These are phyloP conservation scores for Falcunculus frontatus DNA, from an alignment of 2,113 vertebrate species.

Conservation along the genomic window DNA sequence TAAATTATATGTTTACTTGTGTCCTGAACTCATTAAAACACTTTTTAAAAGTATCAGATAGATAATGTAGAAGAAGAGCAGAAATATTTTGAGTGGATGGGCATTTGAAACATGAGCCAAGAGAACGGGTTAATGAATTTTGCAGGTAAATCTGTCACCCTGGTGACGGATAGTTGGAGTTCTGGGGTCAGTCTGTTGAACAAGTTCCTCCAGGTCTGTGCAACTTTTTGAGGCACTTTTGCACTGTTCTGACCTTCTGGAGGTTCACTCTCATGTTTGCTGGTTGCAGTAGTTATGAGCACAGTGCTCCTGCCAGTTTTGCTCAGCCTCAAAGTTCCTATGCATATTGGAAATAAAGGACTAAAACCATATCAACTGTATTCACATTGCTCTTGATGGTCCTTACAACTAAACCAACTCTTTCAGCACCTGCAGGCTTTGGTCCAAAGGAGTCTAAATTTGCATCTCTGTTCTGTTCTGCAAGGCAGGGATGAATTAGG, in stretches of 20 bases:
- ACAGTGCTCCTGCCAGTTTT: not conserved
- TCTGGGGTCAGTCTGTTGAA: not conserved
- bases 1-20: not conserved
- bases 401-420: not conserved
- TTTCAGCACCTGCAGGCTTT: not conserved
- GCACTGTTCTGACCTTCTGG: not conserved
- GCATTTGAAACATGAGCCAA: not conserved
- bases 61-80: not conserved
- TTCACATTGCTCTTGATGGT: not conserved
- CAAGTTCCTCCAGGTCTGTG: not conserved
- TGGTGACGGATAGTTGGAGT: not conserved
- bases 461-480: not conserved
- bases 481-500: not conserved
- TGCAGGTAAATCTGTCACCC: not conserved
- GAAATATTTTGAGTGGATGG: not conserved
- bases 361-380: not conserved
- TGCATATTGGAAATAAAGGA: not conserved
- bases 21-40: not conserved
- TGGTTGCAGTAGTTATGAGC: not conserved
- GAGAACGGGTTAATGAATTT: not conserved
- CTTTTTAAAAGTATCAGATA: not conserved
- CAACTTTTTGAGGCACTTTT: not conserved
- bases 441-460: not conserved
- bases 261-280: not conserved
- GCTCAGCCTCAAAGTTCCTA: not conserved